Base-by-base conservation (phyloP, 2,888 invertebrate genomes). In the Caenorhabditis imperialis region DNA sequence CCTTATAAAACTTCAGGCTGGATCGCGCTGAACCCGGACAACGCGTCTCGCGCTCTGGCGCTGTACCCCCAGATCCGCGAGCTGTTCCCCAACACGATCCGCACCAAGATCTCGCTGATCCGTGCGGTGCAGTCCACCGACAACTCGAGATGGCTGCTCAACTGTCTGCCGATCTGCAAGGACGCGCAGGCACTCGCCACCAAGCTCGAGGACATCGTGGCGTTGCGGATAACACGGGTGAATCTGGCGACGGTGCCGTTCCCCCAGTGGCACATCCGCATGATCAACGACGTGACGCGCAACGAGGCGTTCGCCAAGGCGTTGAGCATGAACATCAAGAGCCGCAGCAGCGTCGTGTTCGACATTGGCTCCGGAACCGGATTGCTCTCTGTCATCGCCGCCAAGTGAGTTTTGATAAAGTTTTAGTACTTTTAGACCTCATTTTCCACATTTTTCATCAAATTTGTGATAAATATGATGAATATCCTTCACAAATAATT, bases 341-440 rank as follows among this genome's bases (percentile, higher is more conserved):
- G 51, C n/a, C 47, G 47, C 7, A 35, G 22, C 20, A 67, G 37
- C 18, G 42, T 72, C 4, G 75, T 80, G 4, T 62, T 77, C 23
- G 81, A 81, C 37, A 79, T 81, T 42, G 81, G 81, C 10, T 54
- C 71, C 10, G 81, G 81, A 23, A 74, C 78, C 4, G 81, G 78
- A 44, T 33, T 81, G 2, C 48, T 81, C 1, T 75, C 78, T 2
- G 60, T 71, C 14, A 22, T 75, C 8, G 78, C 78, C 14, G 70
- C 70, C 14, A 67, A 55, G 77, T 75, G 12, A 27, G 70, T n/a
- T 23, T 23, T 23, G 6, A 23, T 3, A 10, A 12, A 44, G 18
- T 23, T n/a, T 53, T 7, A 22, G 4, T 53, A 14, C 37, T 47
- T n/a, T n/a, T n/a, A n/a, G n/a, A n/a, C n/a, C n/a, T n/a, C n/a